Evolutionary conservation across 2,888 invertebrate genomes (phyloP).

Genomic region (Fabriciana adippe): DNA sequence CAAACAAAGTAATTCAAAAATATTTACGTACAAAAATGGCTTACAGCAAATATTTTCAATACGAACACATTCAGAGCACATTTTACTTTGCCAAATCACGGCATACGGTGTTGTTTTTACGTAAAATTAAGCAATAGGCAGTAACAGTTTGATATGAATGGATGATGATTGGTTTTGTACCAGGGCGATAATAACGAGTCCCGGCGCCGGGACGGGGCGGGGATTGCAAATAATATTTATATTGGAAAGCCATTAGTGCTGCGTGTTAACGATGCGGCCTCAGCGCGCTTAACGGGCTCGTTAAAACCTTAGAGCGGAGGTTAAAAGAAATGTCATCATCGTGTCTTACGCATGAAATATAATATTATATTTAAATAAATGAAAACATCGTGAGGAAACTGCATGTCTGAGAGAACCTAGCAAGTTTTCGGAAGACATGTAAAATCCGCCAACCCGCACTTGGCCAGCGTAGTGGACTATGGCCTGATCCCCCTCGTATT

Average conservation of each 20-base stretch:
- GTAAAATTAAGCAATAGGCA: background rate
- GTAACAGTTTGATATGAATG: constrained; percentile 18
- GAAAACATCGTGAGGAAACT: no score
- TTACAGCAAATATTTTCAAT: background rate
- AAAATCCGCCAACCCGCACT: no score
- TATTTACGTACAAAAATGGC: no score
- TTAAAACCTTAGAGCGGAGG: background rate
- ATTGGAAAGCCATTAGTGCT: constrained; percentile 31
- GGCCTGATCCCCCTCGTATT: no score
- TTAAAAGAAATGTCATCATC: background rate
- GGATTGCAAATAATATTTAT: constrained; percentile 29
- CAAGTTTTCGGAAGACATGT: no score
- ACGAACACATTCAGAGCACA: background rate
- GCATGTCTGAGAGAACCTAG: no score
- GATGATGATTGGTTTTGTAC: constrained; percentile 24
- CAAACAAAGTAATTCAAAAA: no score
- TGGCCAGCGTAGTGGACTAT: no score
- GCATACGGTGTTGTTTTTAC: background rate
- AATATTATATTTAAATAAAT: background rate
- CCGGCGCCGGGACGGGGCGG: background rate
- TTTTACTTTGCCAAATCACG: background rate
- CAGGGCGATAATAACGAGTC: constrained; percentile 14
- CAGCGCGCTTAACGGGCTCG: constrained; percentile 21
- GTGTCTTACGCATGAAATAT: background rate
- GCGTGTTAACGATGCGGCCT: constrained; percentile 28